Conservation (phyloP, 2,113 vertebrate genomes). For the Perca flavescens region DNA sequence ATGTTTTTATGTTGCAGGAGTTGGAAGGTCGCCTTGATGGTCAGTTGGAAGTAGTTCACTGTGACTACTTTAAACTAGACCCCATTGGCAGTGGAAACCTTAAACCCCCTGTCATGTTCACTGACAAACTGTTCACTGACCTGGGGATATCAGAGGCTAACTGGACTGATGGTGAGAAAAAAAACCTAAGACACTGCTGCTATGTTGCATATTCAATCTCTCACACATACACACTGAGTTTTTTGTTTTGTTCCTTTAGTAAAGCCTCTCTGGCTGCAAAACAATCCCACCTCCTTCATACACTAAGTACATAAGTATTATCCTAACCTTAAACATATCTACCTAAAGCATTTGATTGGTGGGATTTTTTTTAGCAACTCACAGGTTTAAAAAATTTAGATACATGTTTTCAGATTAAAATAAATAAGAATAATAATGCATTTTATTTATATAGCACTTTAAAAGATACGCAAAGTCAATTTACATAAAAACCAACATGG, state of each 20-base stretch:
- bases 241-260: not conserved
- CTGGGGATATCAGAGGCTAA: conserved; percentile 86
- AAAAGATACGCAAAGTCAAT: too few relatives aligned
- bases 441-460: too few relatives aligned
- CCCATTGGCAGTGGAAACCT: conserved; percentile 73
- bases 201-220: not conserved
- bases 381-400: not conserved
- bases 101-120: conserved; percentile 83
- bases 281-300: not conserved
- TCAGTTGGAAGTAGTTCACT: conserved; percentile 88
- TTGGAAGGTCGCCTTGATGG: conserved; percentile 83
- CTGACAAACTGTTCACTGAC: conserved; percentile 87
- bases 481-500: too few relatives aligned
- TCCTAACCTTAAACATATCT: not conserved
- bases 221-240: not conserved
- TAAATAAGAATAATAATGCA: not conserved
- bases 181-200: not conserved
- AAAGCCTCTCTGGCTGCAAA: not conserved
- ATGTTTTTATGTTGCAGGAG: conserved; percentile 77
- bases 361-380: not conserved
- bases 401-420: not conserved
- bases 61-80: conserved; percentile 93
- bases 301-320: not conserved
- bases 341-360: not conserved
- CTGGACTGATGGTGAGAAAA: conserved; percentile 86